Evolutionary conservation across 1,140 invertebrate genomes (phyloP).

Genomic region (Drosophila pseudoobscura): DNA sequence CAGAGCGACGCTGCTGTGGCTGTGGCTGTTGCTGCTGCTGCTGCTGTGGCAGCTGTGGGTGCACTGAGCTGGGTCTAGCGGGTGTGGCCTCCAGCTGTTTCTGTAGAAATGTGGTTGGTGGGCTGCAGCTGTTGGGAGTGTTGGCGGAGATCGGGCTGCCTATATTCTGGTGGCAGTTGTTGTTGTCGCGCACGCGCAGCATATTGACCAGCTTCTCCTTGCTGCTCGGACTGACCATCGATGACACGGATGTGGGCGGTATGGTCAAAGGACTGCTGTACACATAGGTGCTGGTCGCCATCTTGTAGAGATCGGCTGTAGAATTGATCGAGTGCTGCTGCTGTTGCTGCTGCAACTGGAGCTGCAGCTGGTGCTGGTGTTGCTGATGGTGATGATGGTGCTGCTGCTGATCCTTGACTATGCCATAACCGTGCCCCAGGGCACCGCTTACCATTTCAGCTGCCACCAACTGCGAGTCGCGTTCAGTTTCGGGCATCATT

Average conservation of each 20-base stretch:
- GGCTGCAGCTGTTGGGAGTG: slow-evolving; percentile 29
- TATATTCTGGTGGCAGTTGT: slow-evolving; percentile 36
- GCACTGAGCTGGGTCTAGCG: slow-evolving; percentile 32
- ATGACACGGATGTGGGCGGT: slow-evolving; percentile 46
- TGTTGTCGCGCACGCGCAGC: slow-evolving; percentile 63
- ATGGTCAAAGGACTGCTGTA: slow-evolving; percentile 77
- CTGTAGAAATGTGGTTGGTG: slow-evolving; percentile 74
- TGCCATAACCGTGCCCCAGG: slow-evolving; percentile 65
- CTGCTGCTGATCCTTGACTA: slow-evolving; percentile 61
- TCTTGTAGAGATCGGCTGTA: slow-evolving; percentile 47
- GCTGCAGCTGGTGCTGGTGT: slow-evolving; percentile 24
- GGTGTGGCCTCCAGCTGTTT: slow-evolving; percentile 67
- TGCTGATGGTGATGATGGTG: slow-evolving; percentile 35
- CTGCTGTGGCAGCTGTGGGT: slow-evolving; percentile 29
- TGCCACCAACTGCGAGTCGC: slow-evolving; percentile 69
- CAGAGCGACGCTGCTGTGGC: slow-evolving; percentile 17
- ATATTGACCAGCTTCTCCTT: slow-evolving; percentile 72
- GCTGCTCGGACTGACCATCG: slow-evolving; percentile 66
- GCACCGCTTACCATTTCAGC: slow-evolving; percentile 80
- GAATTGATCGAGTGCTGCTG: slow-evolving; percentile 11
- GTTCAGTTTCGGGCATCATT: slow-evolving; percentile 83
- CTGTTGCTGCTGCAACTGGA: slow-evolving; percentile 23
- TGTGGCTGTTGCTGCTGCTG: slow-evolving; percentile 21
- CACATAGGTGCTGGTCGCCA: slow-evolving; percentile 74
- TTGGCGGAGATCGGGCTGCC: slow-evolving; percentile 42